Evolutionary conservation across 2,113 vertebrate species (phyloP), one percentile per base, ranked within the genome.

Genomic region (Misgurnus mizolepis): DNA sequence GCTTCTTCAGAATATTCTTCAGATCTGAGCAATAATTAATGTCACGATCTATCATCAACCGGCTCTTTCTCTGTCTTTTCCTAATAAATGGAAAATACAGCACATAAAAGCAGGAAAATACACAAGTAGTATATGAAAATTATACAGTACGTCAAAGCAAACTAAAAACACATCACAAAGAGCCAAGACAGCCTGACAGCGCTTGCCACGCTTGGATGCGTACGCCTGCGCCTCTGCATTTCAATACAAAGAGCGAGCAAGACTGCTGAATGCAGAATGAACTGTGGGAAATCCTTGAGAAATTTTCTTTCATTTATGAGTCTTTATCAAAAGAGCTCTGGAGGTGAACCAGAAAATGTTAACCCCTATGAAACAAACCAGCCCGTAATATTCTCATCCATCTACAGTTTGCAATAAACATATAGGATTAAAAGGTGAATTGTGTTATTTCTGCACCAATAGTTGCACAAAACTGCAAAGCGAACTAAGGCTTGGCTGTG

Each of bases 231-330:
- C 40, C 41, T 72, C 6, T 56, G 49, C 68, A 55, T 58, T 18
- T 58, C 55, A 18, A 58, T 18, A 18, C 68, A 40, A 41, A 10
- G 5, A 6, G 50, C 4, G 34, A 71, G 50, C 17, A 53, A 49
- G 2, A 14, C 47, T 39, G 3, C 69, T 56, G 69, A 53, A 11
- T 53, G 50, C 50, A 53, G 12, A 53, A 58, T 58, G 55, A 43
- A 60, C 39, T 22, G 10, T 6, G n/a, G 40, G 71, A 73, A 43
- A 73, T 60, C 71, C 71, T 73, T 58, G 71, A 73, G 55, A 73
- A 58, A 61, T 9, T 22, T n/a, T 18, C 6, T 41, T 61, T 12
- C 39, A 72, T 27, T 40, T 60, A 56, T 60, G 55, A 45, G 18
- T 49, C 14, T 11, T 14, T 11, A 50, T 69, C 27, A 18, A 15